Percentiles rank a stretch among this genome's conserved stretches.
These are phyloP conservation scores for Perognathus longimembris DNA, from an alignment of 2,113 vertebrate genomes.

Conservation along the genomic window DNA sequence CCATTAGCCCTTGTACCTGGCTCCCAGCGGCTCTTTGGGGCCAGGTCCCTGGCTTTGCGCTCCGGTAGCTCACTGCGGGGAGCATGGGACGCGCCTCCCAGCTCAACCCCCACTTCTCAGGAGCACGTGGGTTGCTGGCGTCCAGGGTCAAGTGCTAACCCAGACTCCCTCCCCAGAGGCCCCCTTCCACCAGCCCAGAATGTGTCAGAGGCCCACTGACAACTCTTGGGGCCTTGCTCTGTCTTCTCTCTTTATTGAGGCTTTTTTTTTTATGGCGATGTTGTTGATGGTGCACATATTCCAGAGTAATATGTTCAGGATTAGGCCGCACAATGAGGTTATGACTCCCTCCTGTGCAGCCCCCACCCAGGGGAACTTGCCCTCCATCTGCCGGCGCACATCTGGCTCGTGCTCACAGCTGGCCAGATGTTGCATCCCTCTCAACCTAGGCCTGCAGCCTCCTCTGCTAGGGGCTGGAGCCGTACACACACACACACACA, in stretches of 20 bases:
- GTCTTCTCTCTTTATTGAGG: conserved; percentile 60
- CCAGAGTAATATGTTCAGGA: conserved; percentile 78
- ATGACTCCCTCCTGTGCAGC: conserved; percentile 75
- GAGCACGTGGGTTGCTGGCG: background rate
- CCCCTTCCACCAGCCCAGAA: background rate
- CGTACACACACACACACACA: accelerated
- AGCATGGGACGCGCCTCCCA: background rate
- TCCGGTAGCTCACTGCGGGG: conserved; percentile 31
- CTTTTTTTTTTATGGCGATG: conserved; percentile 51
- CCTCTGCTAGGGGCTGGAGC: conserved; percentile 29
- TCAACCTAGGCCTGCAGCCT: conserved; percentile 54
- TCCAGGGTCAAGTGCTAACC: background rate
- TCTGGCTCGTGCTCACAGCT: conserved; percentile 76
- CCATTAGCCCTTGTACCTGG: conserved; percentile 31
- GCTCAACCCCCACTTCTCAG: background rate
- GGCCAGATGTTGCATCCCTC: conserved; percentile 77
- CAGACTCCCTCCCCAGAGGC: background rate
- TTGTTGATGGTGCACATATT: conserved; percentile 65
- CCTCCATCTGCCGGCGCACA: conserved; percentile 73
- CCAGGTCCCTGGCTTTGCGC: background rate
- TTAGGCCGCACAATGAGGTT: conserved; percentile 76
- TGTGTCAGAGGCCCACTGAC: conserved; percentile 38
- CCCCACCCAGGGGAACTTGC: conserved; percentile 73
- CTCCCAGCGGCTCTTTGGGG: background rate
- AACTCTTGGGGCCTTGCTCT: conserved; percentile 6